phyloP scores from a whole-genome alignment of 2,888 invertebrate genomes.

The Drosophila nr. perissopoda region DNA sequence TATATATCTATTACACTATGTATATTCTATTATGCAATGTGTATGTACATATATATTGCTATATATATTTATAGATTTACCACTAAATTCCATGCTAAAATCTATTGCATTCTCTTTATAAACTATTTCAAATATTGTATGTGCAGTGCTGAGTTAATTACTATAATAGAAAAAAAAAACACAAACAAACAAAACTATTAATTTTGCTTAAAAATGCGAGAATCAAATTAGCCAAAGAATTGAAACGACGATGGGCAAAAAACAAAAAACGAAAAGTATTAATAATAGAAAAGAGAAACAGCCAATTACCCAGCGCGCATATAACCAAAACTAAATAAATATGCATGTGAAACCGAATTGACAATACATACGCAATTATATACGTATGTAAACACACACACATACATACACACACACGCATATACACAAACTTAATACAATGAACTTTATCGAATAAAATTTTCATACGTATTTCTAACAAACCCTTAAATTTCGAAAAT shows the following conservation, averaged over 20 bases:
- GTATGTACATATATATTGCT: constrained; percentile 30
- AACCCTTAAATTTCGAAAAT: constrained; percentile 40
- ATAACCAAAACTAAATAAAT: constrained; percentile 20
- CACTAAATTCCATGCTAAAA: constrained; percentile 44
- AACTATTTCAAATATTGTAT: constrained; percentile 36
- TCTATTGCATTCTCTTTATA: constrained; percentile 43
- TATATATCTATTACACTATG: constrained; percentile 39
- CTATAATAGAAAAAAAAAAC: constrained; percentile 9
- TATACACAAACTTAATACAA: constrained; percentile 66
- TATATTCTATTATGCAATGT: constrained; percentile 67
- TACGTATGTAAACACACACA: constrained; percentile 18
- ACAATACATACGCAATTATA: constrained; percentile 25
- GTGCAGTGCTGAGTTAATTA: constrained; percentile 35
- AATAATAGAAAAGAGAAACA: constrained; percentile 26
- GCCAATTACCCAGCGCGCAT: constrained; percentile 40
- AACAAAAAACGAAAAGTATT: constrained; percentile 24
- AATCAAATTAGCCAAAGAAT: constrained; percentile 77
- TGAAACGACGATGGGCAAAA: constrained; percentile 51
- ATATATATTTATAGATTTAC: constrained; percentile 44
- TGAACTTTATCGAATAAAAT: constrained; percentile 80
- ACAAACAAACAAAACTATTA: constrained; percentile 12
- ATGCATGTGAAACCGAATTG: constrained; percentile 27
- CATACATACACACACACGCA: constrained; percentile 17
- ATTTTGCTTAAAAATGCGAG: constrained; percentile 56
- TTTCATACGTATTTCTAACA: constrained; percentile 81